These are phyloP conservation scores for Eurois occulta DNA, from an alignment of 2,888 invertebrate genomes.

Conservation along the genomic window DNA sequence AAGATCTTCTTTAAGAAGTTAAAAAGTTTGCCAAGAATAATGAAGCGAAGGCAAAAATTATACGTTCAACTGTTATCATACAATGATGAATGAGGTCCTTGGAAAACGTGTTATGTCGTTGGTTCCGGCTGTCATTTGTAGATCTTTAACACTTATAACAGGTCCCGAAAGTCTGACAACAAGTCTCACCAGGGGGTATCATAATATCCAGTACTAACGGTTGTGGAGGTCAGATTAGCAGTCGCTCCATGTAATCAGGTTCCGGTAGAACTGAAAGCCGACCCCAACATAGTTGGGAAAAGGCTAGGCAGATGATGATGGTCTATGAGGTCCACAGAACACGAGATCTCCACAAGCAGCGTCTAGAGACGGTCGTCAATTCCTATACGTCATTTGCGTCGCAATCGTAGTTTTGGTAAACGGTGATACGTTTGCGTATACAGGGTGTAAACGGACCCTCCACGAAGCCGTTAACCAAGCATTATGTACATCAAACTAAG, in stretches of 20 bases:
- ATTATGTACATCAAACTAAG: too few species aligned
- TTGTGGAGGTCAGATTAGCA: not conserved
- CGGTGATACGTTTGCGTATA: too few species aligned
- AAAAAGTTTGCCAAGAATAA: constrained; percentile 1
- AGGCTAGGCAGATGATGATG: too few species aligned
- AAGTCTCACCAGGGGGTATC: not conserved
- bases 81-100: not conserved
- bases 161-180: not conserved
- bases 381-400: too few species aligned
- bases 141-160: not conserved
- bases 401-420: too few species aligned
- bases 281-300: too few species aligned
- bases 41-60: not conserved
- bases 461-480: too few species aligned
- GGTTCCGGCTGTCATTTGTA: not conserved
- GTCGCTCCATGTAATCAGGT: not conserved
- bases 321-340: too few species aligned
- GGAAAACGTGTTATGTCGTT: not conserved
- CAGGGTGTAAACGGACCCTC: too few species aligned
- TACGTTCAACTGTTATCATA: not conserved
- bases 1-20: not conserved
- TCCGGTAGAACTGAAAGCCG: too few species aligned
- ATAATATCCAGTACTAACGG: not conserved
- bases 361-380: too few species aligned
- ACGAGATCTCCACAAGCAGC: too few species aligned